Evolutionary conservation across 2,797 vertebrate species (phyloP), one percentile per base, ranked within the genome.

Genomic region (Labeo calbasu): DNA sequence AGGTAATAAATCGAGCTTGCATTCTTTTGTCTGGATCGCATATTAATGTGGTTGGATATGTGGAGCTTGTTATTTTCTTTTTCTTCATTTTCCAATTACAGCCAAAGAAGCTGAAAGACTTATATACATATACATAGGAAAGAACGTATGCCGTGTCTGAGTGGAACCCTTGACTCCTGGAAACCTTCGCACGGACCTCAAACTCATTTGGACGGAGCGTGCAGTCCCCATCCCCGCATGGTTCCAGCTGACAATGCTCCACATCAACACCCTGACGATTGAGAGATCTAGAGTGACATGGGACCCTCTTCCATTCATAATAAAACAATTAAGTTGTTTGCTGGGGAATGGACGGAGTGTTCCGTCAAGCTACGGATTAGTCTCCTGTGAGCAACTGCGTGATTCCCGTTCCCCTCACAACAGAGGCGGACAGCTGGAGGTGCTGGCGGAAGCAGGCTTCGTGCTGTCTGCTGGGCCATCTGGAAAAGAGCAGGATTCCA

Each of bases 401-500:
- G 84, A 86, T 83, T 89, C 91, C 91, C 77, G 88, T 90, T 94
- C 91, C 92, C 90, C 89, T 84, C 88, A 89, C 89, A 86, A 91
- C 70, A 89, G 89, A 90, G 85, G 84, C 70, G 77, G 91, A 93
- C 89, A 89, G 91, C 88, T 91, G 92, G 92, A 91, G 86, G 89
- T 90, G 89, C 91, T 86, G 88, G 88, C 77, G 86, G 91, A 94
- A 94, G 91, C 87, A 69, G 88, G 89, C 92, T 90, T 89, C 85
- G 82, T 89, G 89, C 85, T 88, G 91, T 92, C 88, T 92, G 92
- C 88, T 87, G 86, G 90, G 90, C 92, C 95, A 95, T 95, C 94
- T 95, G 95, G 94, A 94, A 95, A 95, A 79, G 91, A 76, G 87
- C 46, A 48, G 86, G 91, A 93, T 89, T 92, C 90, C 92, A 90